Evolutionary conservation across 2,113 vertebrate genomes (phyloP).

Genomic region (Rhineura floridana): DNA sequence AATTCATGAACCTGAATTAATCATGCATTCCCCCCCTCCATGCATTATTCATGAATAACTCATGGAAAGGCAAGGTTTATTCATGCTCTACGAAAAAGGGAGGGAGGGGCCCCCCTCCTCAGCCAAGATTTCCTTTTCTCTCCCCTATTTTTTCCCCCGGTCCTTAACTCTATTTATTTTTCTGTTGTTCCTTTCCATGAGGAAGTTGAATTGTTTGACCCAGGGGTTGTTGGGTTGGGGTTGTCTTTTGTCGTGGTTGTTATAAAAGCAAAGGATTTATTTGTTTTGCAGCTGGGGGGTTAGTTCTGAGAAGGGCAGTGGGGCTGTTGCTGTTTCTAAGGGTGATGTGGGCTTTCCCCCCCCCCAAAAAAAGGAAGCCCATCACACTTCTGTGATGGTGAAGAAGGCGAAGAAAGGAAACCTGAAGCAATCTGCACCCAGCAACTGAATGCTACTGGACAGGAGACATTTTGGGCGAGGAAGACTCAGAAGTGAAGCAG

Average conservation of each 20-base stretch:
- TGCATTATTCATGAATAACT: slow-evolving; percentile 78
- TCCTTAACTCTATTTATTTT: not conserved
- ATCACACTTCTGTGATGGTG: slow-evolving; percentile 43
- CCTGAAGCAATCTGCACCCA: slow-evolving; percentile 10
- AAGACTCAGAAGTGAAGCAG: slow-evolving; percentile 50
- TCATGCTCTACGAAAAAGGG: slow-evolving; percentile 70
- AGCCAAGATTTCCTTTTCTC: slow-evolving; percentile 55
- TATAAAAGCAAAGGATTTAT: slow-evolving; percentile 24
- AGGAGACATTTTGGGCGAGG: slow-evolving; percentile 54
- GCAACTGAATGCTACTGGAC: slow-evolving; percentile 42
- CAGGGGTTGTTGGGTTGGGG: not conserved
- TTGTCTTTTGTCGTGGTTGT: not conserved
- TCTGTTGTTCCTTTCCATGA: slow-evolving; percentile 50
- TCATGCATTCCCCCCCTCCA: slow-evolving; percentile 68
- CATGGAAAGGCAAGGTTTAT: slow-evolving; percentile 78
- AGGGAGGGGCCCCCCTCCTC: not conserved
- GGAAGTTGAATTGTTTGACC: slow-evolving; percentile 53
- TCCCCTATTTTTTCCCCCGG: not conserved
- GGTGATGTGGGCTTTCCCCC: not conserved
- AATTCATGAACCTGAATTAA: slow-evolving; percentile 77
- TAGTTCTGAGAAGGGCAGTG: not conserved
- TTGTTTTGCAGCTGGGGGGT: slow-evolving; percentile 29
- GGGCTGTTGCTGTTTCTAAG: slow-evolving; percentile 29
- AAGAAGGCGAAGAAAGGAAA: slow-evolving; percentile 43
- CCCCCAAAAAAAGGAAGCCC: slow-evolving; percentile 65